Evolutionary conservation across 1,140 invertebrate species (phyloP).

Genomic region (Drosophila sucinea): DNA sequence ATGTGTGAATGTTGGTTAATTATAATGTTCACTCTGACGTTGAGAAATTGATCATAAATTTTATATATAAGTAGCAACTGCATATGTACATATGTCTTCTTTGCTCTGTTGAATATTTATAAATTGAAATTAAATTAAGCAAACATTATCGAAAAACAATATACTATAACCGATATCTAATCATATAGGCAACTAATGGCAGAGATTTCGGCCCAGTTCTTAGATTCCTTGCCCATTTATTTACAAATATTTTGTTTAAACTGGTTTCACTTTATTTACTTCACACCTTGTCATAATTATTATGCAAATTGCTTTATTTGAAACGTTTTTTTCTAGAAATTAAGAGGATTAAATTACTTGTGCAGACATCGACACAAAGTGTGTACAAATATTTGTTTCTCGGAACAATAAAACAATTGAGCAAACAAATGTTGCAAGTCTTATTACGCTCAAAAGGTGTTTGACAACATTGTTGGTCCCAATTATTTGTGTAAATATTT

Average conservation of each 20-base stretch:
- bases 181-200: too few species aligned
- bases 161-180: too few species aligned
- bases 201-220: too few species aligned
- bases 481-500: constrained; percentile 8
- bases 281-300: background rate
- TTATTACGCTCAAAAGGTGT: background rate
- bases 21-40: background rate
- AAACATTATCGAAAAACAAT: too few species aligned
- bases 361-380: background rate
- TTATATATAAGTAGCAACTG: background rate
- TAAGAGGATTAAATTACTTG: constrained; percentile 1
- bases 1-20: constrained; percentile 5
- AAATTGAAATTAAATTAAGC: too few species aligned
- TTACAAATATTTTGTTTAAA: too few species aligned
- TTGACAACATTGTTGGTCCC: background rate
- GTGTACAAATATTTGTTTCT: background rate
- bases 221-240: too few species aligned
- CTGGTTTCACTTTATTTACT: background rate
- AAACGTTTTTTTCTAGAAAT: background rate
- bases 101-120: too few species aligned
- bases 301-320: background rate
- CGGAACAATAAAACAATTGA: background rate
- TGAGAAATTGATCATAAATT: constrained; percentile 11
- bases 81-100: too few species aligned
- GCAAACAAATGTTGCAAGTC: background rate